Evolutionary conservation across 2,113 vertebrate species (phyloP), one percentile per base, ranked within the genome.

Genomic region (Melanotaenia duboulayi): DNA sequence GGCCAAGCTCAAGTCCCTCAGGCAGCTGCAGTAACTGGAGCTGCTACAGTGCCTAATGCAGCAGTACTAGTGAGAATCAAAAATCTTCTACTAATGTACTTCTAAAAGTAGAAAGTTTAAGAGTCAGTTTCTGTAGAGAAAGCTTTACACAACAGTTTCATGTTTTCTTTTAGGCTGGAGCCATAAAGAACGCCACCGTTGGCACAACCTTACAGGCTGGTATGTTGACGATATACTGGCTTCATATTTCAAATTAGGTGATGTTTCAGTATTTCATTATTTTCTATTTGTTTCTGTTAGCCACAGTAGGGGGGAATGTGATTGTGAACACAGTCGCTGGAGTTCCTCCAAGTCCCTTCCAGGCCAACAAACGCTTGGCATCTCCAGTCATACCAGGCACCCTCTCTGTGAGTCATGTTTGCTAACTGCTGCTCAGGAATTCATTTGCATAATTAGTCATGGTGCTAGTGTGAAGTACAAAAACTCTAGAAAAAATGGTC

Each of bases 251-350:
- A 40, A 44, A 66, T 37, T 52, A 49, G 71, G 44, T 54, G 24
- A 10, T 25, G 13, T 69, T 83, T 16, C 67, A 62, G 20, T 50
- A 20, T 20, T 80, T 75, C 42, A 80, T 71, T 69, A 12, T 37
- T 62, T 81, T 74, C 12, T 80, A 20, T 90, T 60, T 91, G 24
- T 68, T 32, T 76, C 13, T 63, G 65, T 17, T 93, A 96, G 96
- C 96, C 60, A 93, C 96, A 0, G 96, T 98, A 62, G 95, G 95
- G n/a, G 97, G 97, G 24, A 98, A 98, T 24, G 95, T 97, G 70
- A 97, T 99, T 0, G 95, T 98, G 75, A 99, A 97, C 90, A 97
- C 97, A 0, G 95, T 97, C 5, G 93, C 96, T 8, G 97, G 97
- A 12, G 96, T 98, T 49, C 91, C 96, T 32, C 93, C 94, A 11